Evolutionary conservation across 2,113 vertebrate genomes (phyloP).

Genomic region (Nycticryphes semicollaris): DNA sequence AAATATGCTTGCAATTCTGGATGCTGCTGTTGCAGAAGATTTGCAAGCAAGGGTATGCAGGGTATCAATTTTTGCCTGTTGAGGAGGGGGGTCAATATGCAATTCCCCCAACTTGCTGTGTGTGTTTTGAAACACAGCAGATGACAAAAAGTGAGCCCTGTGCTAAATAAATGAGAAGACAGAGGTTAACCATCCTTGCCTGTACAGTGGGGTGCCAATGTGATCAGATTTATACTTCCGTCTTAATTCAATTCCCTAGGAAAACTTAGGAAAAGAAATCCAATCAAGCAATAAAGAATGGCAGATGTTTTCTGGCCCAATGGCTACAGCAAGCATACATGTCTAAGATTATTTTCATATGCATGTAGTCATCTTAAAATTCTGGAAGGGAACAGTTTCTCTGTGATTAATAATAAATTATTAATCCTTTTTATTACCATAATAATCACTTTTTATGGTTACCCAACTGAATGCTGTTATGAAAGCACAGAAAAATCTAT

Average conservation of each 20-base stretch:
- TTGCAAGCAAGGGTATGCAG: neutral
- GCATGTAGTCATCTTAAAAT: neutral
- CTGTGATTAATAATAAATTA: constrained; percentile 55
- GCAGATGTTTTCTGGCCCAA: neutral
- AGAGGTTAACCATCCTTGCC: neutral
- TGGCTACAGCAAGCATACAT: neutral
- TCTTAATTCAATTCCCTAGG: neutral
- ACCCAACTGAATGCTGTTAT: constrained; percentile 35
- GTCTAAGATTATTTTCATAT: neutral
- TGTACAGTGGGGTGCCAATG: rapidly evolving
- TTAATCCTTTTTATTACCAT: constrained; percentile 64
- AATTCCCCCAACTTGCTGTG: neutral
- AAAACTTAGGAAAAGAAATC: neutral
- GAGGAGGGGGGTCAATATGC: neutral
- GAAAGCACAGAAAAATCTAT: constrained; percentile 52
- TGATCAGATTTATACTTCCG: neutral
- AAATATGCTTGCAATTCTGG: neutral
- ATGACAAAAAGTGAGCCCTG: neutral
- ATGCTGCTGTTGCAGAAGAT: neutral
- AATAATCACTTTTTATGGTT: constrained; percentile 56
- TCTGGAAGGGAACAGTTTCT: constrained; percentile 36
- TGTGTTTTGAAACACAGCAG: neutral
- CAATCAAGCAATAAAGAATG: neutral
- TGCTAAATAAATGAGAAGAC: neutral
- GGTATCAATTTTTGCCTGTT: rapidly evolving